Base-by-base conservation (phyloP, 2,113 vertebrate species). In the Oreochromis niloticus region DNA sequence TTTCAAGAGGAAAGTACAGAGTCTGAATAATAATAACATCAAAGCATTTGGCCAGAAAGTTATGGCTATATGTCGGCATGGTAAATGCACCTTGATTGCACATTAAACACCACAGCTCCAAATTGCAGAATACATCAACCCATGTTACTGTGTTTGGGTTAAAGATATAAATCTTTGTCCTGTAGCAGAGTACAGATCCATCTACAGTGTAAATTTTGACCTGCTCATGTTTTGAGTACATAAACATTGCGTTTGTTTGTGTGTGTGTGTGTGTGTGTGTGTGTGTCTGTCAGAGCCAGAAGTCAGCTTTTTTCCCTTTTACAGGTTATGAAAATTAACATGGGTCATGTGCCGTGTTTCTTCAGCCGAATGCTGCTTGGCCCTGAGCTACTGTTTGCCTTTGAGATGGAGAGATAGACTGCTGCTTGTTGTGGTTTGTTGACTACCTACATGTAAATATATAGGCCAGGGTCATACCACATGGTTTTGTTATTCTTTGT, bases 401-500 rank as follows among this genome's bases (percentile, higher is more conserved):
- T 13, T 13, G 61, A 82, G 87, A 84, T 84, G 87, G 54, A 56
- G 79, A 52, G 85, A 88, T 80, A 80, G 34, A 84, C 54, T 39
- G 9, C 39, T 79, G 87, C 90, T 88, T 88, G 85, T 84, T 87
- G 83, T 32, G 30, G 84, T 19, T 16, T 87, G 85, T 85, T 78
- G 68, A 86, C 83, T 84, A 88, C 81, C 84, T 89, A 66, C 80
- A 16, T 85, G 27, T 61, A 81, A 86, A 87, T 52, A 87, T 86
- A 88, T 78, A 82, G 61, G 68, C 61, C 66, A 22, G 48, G 71
- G 68, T 92, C 36, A 54, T 39, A 34, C 82, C 80, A 55, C 87
- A 88, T 46, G 83, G 81, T 73, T 89, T 83, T 88, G 83, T 88
- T 92, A 81, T 89, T 34, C 30, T 48, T 83, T 87, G 71, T 81